Evolutionary conservation across 2,113 vertebrate genomes (phyloP), one percentile per base, ranked within the genome.

Genomic region (Lycocorax pyrrhopterus): DNA sequence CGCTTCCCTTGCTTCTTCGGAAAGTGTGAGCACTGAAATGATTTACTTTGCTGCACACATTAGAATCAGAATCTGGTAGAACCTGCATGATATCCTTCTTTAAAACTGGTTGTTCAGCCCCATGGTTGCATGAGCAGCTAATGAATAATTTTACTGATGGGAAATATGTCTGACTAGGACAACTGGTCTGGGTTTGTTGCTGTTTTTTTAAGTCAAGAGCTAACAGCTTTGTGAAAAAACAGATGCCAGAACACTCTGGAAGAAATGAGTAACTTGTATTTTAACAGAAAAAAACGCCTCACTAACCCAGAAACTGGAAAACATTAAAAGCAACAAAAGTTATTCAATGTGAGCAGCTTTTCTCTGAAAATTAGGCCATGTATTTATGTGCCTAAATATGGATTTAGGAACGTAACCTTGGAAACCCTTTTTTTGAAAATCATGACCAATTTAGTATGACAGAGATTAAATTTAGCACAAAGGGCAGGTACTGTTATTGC

Each of bases 1-100:
- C 9, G 97, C 98, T 98, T 98, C 98, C 98, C 98, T 98, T 97
- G 97, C 95, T 97, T 94, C 97, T 98, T 98, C n/a, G 82, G 98
- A 98, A 95, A 69, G 91, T 91, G 85, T 0, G 1, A 94, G 76
- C 73, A 67, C 33, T 87, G 79, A 94, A 91, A 89, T 81, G 3
- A 94, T 83, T 85, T 90, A 93, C 66, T 95, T 66, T 93, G 80
- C 59, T 72, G 84, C 74, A 93, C 78, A 77, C 64, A 82, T 77
- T 94, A 92, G 49, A 93, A 71, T 41, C 73, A 55, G 12, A 68
- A 76, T 82, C 72, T 91, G 51, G 75, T 58, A 93, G 62, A 93
- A 91, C 19, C 39, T 68, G 75, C 71, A 88, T 76, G 66, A 37
- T 32, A 81, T 37, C 63, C 32, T 71, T 20, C 68, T 90, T 87